Evolutionary conservation across 2,113 vertebrate genomes (phyloP), one percentile per base, ranked within the genome.

Genomic region (Platysternon megacephalum): DNA sequence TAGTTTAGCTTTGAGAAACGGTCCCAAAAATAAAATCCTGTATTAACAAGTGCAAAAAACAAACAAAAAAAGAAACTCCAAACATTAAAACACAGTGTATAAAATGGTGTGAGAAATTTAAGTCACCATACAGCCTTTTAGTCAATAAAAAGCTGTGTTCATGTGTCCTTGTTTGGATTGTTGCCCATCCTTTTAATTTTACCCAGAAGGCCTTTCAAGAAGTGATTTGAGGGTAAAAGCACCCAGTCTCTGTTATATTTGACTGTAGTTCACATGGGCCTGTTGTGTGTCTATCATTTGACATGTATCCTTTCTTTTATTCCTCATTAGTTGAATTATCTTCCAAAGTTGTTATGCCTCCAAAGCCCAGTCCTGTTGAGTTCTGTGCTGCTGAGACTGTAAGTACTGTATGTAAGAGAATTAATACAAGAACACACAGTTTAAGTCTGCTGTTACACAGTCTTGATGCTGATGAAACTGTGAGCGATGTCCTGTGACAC

Each of bases 71-170:
- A 96, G 97, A 98, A 98, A 98, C 97, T 98, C 97, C 98, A 98
- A 98, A 99, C 99, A 98, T 98, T 99, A 98, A 99, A 99, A 99
- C 99, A 99, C 99, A 99, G 99, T 99, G 99, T 99, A 99, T 99
- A 99, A 99, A 99, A 99, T 98, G 98, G 98, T 98, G 99, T 99
- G 99, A 99, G 99, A 99, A 98, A 99, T 98, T 98, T 98, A 98
- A 99, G 99, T 99, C 98, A 98, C 97, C 98, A 97, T 97, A 97
- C 98, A 99, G 99, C 99, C 98, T 99, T 98, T 98, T 98, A 98
- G 98, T 99, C 98, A 98, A 98, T 98, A 97, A 99, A 99, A 99
- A 98, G 99, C 99, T 98, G 99, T 97, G 97, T 98, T 93, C 97
- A 87, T 96, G 98, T 97, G 98, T 99, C 98, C 98, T 98, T 97